Evolutionary conservation across 2,888 invertebrate species (phyloP), one percentile per base, ranked within the genome.

Genomic region (Odontothrips loti): DNA sequence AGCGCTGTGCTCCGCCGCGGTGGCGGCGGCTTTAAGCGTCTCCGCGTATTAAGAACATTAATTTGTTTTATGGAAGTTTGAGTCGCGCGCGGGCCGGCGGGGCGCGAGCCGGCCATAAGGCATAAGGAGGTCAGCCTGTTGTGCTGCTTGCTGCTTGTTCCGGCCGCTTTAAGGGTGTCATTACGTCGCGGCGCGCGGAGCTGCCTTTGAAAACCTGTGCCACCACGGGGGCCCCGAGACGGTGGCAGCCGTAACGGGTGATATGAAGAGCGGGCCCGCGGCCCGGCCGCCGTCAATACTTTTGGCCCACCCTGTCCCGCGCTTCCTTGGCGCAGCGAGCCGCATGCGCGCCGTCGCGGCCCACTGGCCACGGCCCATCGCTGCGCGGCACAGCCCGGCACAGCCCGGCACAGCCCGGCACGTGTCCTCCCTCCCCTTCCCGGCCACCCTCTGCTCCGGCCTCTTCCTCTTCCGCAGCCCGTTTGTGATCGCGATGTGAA

Each of bases 51-150:
- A 75, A 23, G 68, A 12, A 11, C 68, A 27, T 75, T 75, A 75
- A 75, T 75, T 75, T 75, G 68, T 75, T 75, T 75, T 75, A 75
- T 75, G 68, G 68, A 75, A 75, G 68, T 75, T 75, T 75, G 68
- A 75, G 68, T 75, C 68, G 34, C 34, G 34, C 34, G 34, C 34
- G 34, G 34, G 58, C 58, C 58, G 58, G 17, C 58, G 58, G 15
- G 58, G 58, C 17, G 58, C 0, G 17, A 6, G 17, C 20, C 15
- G 58, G 20, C 20, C 58, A 10, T 51, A 20, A 20, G 51, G 1
- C 51, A 43, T 58, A 58, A 58, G 58, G 68, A n/a, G 68, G 68
- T 75, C 68, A 75, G 68, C 68, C 68, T 58, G 68, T 75, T 75
- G 68, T 27, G 68, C 23, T 68, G 51, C 34, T 43, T 27, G 68